Evolutionary conservation across 92 coral and sea anemone genomes (phyloP).

Genomic region (Muricea muricata): DNA sequence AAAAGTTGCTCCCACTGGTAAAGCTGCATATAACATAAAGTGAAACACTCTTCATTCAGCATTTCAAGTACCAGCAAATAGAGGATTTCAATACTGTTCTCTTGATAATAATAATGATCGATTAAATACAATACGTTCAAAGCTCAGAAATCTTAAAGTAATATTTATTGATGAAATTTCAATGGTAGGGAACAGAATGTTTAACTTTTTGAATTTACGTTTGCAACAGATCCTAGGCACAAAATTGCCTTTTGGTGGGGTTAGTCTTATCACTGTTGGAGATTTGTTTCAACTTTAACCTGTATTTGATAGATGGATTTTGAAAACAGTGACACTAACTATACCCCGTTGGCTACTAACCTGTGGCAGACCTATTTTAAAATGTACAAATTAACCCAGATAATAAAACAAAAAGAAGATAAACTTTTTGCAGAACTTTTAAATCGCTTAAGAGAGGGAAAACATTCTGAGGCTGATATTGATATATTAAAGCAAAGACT

Average conservation of each 20-base stretch:
- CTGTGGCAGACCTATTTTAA: conserved; percentile 60
- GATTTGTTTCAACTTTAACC: conserved; percentile 75
- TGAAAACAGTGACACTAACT: conserved; percentile 46
- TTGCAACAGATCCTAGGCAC: conserved; percentile 71
- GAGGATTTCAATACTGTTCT: conserved; percentile 52
- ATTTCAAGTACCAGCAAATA: conserved; percentile 56
- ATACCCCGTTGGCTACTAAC: conserved; percentile 67
- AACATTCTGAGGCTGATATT: conserved; percentile 53
- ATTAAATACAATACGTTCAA: conserved; percentile 51
- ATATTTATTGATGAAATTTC: conserved; percentile 69
- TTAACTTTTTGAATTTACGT: conserved; percentile 65
- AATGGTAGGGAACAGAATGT: conserved; percentile 83
- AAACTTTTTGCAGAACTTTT: conserved; percentile 61
- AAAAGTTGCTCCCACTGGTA: conserved; percentile 68
- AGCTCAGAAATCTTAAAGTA: conserved; percentile 50
- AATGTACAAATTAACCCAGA: conserved; percentile 64
- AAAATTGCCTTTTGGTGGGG: conserved; percentile 65
- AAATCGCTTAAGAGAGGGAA: conserved; percentile 68
- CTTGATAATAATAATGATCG: conserved; percentile 37
- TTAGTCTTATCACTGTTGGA: conserved; percentile 68
- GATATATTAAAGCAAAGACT: neutral
- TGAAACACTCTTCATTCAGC: conserved; percentile 58
- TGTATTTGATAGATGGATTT: conserved; percentile 71
- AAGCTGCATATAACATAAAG: conserved; percentile 61
- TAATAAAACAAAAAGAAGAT: conserved; percentile 73